Evolutionary conservation across 2,888 invertebrate genomes (phyloP).

Genomic region (Microdon myrmicae): DNA sequence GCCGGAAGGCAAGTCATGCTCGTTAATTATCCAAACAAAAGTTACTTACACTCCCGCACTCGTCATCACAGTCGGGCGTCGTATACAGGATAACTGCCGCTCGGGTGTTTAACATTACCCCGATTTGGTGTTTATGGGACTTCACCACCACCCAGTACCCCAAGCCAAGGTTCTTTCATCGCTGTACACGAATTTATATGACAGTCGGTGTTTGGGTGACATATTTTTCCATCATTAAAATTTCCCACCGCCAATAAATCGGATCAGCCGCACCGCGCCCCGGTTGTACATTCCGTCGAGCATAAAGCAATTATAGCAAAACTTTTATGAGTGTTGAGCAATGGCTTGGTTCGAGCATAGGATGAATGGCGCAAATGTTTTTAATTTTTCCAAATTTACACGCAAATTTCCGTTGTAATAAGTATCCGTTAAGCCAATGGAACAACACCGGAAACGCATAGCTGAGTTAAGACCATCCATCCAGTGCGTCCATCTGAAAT

Average conservation of each 20-base stretch:
- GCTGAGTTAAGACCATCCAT: constrained; percentile 41
- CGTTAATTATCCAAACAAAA: constrained; percentile 49
- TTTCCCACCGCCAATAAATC: constrained; percentile 48
- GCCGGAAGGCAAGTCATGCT: constrained; percentile 43
- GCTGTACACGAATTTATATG: constrained; percentile 4
- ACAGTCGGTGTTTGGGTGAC: constrained; percentile 31
- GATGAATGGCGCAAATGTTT: constrained; percentile 32
- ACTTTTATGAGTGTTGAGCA: constrained; percentile 41
- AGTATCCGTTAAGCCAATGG: constrained; percentile 29
- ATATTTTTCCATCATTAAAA: constrained; percentile 50
- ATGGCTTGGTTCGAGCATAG: too few relatives aligned
- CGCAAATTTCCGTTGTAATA: constrained; percentile 44
- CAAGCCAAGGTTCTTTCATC: neutral
- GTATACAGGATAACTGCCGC: constrained; percentile 37
- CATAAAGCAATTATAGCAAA: constrained; percentile 50
- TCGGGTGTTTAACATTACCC: constrained; percentile 43
- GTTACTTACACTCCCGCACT: constrained; percentile 11
- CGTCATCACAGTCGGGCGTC: neutral
- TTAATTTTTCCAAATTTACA: constrained; percentile 52
- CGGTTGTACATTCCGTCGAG: constrained; percentile 38
- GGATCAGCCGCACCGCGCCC: constrained; percentile 35
- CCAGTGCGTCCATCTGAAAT: constrained; percentile 39
- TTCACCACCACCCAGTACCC: constrained; percentile 15
- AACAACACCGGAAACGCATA: too few relatives aligned
- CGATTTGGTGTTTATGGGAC: constrained; percentile 51